Percentiles rank a stretch among this genome's conserved stretches.
phyloP scores from a whole-genome alignment of 2,888 invertebrate genomes.

The Eupithecia exiguata region DNA sequence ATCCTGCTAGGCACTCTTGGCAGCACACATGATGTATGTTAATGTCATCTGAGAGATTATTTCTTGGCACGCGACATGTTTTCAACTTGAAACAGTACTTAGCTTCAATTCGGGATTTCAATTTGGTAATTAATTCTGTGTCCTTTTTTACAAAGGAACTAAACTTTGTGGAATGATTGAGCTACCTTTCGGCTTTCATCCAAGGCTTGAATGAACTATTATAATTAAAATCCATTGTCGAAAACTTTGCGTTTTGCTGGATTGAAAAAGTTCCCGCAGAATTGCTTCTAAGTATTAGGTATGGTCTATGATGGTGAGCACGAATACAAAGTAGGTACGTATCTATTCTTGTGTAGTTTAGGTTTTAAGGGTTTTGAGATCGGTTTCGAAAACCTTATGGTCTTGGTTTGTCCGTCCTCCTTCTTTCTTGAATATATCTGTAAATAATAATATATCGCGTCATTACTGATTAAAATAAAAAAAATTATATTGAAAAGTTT shows the following conservation, averaged over 20 bases:
- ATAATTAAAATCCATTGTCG: slow-evolving; percentile 12
- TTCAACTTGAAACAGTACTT: slow-evolving; percentile 56
- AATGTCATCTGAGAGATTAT: slow-evolving; percentile 81
- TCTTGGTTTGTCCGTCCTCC: too few species aligned
- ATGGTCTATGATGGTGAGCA: not conserved
- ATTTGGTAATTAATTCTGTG: slow-evolving; percentile 3
- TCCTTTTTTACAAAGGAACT: slow-evolving; percentile 4
- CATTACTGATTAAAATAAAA: too few species aligned
- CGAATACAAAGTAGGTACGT: not conserved
- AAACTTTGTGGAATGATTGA: not conserved
- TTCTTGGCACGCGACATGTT: slow-evolving; percentile 75
- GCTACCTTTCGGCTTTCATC: not conserved
- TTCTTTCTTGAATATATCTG: too few species aligned
- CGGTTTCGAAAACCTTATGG: too few species aligned
- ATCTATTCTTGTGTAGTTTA: not conserved
- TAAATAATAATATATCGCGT: too few species aligned
- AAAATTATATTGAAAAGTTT: too few species aligned
- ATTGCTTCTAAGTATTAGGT: not conserved
- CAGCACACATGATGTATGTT: slow-evolving; percentile 79
- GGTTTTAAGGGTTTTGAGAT: too few species aligned
- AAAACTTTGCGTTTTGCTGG: not conserved
- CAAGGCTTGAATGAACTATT: slow-evolving; percentile 7
- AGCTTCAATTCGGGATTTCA: slow-evolving; percentile 25
- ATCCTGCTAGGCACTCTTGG: slow-evolving; percentile 73
- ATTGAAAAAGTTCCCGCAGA: slow-evolving; percentile 1